Evolutionary conservation across 2,888 invertebrate species (phyloP).

Genomic region (Amphipoea oculea): DNA sequence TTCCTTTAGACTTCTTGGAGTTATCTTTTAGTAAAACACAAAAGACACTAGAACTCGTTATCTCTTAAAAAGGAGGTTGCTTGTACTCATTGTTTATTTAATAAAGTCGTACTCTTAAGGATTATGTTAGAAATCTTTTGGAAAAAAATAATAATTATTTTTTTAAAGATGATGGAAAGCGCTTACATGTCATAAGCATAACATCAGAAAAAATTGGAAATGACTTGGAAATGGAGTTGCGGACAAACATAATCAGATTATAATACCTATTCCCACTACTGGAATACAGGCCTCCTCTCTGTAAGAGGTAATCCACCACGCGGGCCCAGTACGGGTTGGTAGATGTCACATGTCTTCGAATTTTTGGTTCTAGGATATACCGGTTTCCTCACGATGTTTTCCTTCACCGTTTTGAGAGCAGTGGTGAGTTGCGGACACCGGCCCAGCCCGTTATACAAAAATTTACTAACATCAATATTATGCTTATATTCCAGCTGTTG

Average conservation of each 20-base stretch:
- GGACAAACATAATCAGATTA: too few relatives aligned
- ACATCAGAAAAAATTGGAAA: too few relatives aligned
- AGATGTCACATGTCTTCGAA: not conserved
- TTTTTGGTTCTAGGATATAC: not conserved
- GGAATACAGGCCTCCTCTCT: not conserved
- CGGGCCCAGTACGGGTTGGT: not conserved
- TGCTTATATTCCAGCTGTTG: too few relatives aligned
- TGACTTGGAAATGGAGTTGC: too few relatives aligned
- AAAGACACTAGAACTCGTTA: not conserved
- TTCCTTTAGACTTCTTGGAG: slow-evolving; percentile 12
- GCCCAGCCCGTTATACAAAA: too few relatives aligned
- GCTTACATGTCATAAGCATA: not conserved
- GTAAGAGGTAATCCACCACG: not conserved
- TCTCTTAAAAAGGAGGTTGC: not conserved
- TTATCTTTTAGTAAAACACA: not conserved
- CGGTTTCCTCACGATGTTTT: too few relatives aligned
- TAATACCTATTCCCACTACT: not conserved
- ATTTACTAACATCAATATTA: too few relatives aligned
- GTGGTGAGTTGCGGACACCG: too few relatives aligned
- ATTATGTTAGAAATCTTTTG: not conserved
- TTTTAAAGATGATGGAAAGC: too few relatives aligned
- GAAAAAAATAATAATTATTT: too few relatives aligned
- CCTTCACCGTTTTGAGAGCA: too few relatives aligned
- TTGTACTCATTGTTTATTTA: not conserved
- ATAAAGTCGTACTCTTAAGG: too few relatives aligned